Evolutionary conservation across 2,888 invertebrate species (phyloP), one percentile per base, ranked within the genome.

Genomic region (Pterostichus niger): DNA sequence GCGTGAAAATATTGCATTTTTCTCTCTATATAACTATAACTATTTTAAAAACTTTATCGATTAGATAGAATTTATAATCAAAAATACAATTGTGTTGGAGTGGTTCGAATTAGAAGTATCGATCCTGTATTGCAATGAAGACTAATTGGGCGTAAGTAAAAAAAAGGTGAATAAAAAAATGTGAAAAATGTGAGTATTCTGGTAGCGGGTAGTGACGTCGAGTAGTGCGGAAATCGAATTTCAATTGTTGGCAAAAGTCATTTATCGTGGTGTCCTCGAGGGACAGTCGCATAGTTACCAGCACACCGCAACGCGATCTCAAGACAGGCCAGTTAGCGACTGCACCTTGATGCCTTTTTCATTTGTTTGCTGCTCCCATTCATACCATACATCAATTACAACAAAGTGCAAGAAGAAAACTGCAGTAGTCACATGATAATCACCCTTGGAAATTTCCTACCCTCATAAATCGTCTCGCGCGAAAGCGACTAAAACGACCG

Each of bases 371-470:
- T 49, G 15, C 52, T 33, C 40, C 40, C 40, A 40, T 40, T 68
- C 64, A 79, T 61, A 46, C 46, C 64, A 79, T 78, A 46, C 61
- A 78, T 79, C 79, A 79, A 79, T 79, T 79, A 79, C 68, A 61
- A 17, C 24, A 24, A 24, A 24, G 3, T 78, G 78, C 61, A 61
- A 59, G 76, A 61, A 78, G 61, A 61, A 75, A 79, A 68, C 68
- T 82, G 82, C 82, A 82, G 82, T 82, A 82, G 82, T 82, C 82
- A 79, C 64, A 49, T 68, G 79, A 82, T 82, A 82, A 82, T 82
- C 73, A 56, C 75, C 73, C 59, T 81, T 75, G 82, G 82, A 59
- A 82, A 75, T 75, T 82, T 59, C 49, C 75, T 59, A 73, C 49
- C 82, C 75, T 75, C 82, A 82, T 82, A 82, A 82, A 82, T 82